These are phyloP conservation scores for Prosapia bicincta DNA, from an alignment of 2,888 invertebrate genomes.

Conservation along the genomic window DNA sequence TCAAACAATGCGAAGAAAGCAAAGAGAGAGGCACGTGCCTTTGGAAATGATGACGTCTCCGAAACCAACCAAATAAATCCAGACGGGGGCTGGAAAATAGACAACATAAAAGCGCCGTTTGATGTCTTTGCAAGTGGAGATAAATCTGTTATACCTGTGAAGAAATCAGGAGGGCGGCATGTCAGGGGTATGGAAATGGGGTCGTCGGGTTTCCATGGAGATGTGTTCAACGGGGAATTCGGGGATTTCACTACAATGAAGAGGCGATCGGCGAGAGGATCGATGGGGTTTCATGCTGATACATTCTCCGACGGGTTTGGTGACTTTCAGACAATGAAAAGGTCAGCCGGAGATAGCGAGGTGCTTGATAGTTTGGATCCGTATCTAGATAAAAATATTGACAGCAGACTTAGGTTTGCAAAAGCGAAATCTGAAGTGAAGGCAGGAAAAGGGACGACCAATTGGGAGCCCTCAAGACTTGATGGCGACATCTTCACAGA, in stretches of 20 bases:
- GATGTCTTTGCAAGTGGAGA: slow-evolving; percentile 32
- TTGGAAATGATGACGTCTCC: not conserved
- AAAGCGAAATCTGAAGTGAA: not conserved
- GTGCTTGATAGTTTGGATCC: not conserved
- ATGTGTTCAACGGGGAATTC: slow-evolving; percentile 40
- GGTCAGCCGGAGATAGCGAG: slow-evolving; percentile 37
- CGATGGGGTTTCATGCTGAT: slow-evolving; percentile 42
- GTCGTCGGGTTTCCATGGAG: slow-evolving; percentile 42
- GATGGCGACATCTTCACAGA: slow-evolving; percentile 39
- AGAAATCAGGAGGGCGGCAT: slow-evolving; percentile 27
- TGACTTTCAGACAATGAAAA: slow-evolving; percentile 42
- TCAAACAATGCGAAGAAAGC: not conserved
- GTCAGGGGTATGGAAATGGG: slow-evolving; percentile 38
- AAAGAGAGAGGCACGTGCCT: not conserved
- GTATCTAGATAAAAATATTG: not conserved
- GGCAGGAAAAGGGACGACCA: slow-evolving; percentile 30
- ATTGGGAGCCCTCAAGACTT: slow-evolving; percentile 36
- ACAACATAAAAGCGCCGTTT: not conserved
- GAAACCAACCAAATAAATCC: not conserved
- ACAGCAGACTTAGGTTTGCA: not conserved
- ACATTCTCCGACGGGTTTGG: slow-evolving; percentile 41
- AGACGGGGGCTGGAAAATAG: not conserved
- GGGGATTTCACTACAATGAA: slow-evolving; percentile 43
- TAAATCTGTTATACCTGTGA: slow-evolving; percentile 40
- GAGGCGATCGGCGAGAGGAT: slow-evolving; percentile 29